These are phyloP conservation scores for Beris morrisii DNA, from an alignment of 2,888 invertebrate species.

Conservation along the genomic window DNA sequence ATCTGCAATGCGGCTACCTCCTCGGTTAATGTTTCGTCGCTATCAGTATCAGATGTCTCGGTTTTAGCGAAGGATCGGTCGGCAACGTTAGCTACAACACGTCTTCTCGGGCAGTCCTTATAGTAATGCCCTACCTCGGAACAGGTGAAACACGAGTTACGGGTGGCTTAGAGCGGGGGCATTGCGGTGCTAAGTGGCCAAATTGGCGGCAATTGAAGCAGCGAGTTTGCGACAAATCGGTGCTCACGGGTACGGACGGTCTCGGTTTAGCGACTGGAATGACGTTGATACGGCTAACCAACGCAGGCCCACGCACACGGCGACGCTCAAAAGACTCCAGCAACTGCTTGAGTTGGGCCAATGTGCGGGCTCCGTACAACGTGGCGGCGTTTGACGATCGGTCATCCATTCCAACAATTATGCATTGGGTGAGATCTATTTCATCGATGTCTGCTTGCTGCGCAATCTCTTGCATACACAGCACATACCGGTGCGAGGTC, in stretches of 20 bases:
- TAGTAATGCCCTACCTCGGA: too few species aligned
- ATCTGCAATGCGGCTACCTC: constrained; percentile 5
- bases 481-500: not conserved
- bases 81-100: not conserved
- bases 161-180: constrained; percentile 2
- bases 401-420: not conserved
- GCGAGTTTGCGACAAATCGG: not conserved
- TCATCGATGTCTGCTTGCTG: constrained; percentile 12
- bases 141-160: constrained; percentile 4
- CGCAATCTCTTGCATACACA: constrained; percentile 17
- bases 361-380: constrained; percentile 5
- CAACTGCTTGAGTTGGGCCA: constrained; percentile 1
- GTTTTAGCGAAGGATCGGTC: not conserved
- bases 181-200: constrained; percentile 6
- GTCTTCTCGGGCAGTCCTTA: constrained; percentile 1
- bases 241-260: not conserved
- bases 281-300: not conserved
- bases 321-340: too few species aligned
- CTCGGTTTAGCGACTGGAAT: not conserved
- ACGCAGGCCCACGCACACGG: not conserved
- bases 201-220: constrained; percentile 8
- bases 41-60: not conserved
- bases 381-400: too few species aligned
- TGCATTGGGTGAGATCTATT: not conserved
- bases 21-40: not conserved